Evolutionary conservation across 2,888 invertebrate species (phyloP).

Genomic region (Spicauda simplicius): DNA sequence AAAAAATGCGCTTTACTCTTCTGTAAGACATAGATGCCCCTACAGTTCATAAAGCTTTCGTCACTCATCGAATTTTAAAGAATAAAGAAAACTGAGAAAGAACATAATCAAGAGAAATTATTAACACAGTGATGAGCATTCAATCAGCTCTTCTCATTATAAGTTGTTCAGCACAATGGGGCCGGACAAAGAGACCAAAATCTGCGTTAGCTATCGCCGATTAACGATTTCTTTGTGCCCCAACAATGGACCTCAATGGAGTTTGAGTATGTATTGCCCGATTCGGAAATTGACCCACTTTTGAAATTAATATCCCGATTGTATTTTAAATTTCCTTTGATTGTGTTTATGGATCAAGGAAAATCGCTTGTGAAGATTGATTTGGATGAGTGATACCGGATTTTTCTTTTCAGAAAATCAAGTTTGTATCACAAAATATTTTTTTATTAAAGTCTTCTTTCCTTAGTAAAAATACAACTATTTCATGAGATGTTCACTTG

Average conservation of each 20-base stretch:
- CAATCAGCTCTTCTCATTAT: conserved; percentile 31
- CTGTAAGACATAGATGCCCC: too few relatives aligned
- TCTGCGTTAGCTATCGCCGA: conserved; percentile 59
- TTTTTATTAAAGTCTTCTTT: too few relatives aligned
- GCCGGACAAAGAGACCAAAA: conserved; percentile 57
- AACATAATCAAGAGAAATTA: conserved; percentile 6
- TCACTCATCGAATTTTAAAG: too few relatives aligned
- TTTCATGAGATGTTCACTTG: too few relatives aligned
- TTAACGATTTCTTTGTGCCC: conserved; percentile 63
- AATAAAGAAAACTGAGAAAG: background rate
- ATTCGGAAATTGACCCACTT: conserved; percentile 38
- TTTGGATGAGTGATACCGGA: background rate
- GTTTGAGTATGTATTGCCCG: conserved; percentile 37
- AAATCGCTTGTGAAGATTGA: background rate
- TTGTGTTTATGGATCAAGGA: conserved; percentile 7
- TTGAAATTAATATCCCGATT: conserved; percentile 36
- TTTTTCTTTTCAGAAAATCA: too few relatives aligned
- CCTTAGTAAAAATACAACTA: too few relatives aligned
- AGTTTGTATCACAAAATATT: too few relatives aligned
- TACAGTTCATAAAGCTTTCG: too few relatives aligned
- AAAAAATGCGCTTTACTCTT: too few relatives aligned
- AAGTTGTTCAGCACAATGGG: conserved; percentile 34
- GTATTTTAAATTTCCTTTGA: conserved; percentile 23
- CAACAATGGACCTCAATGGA: conserved; percentile 43
- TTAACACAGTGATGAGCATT: conserved; percentile 18